Evolutionary conservation across 2,888 invertebrate genomes (phyloP).

Genomic region (Monoplex corrugatus): DNA sequence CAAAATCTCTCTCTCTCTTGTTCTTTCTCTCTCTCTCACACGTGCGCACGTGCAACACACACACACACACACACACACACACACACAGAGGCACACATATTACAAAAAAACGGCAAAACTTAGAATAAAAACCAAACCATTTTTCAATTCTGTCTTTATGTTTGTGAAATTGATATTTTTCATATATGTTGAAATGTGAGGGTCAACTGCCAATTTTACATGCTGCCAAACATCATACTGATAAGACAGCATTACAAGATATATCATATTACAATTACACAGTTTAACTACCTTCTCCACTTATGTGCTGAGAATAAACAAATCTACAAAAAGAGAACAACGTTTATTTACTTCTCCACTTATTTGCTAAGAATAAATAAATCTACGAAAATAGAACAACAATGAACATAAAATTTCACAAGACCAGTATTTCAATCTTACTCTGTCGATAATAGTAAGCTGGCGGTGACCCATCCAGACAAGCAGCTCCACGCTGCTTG

Average conservation of each 20-base stretch:
- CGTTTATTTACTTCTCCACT: no score
- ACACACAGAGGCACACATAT: neutral
- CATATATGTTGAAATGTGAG: no score
- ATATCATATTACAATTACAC: no score
- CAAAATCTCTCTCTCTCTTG: neutral
- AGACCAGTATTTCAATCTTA: constrained; percentile 49
- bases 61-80: neutral
- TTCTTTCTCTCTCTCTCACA: neutral
- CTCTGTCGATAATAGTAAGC: constrained; percentile 67
- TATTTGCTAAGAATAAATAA: no score
- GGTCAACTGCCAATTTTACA: no score
- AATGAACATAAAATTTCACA: neutral
- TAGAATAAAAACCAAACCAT: neutral
- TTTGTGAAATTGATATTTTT: no score
- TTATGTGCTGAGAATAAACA: no score
- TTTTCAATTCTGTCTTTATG: neutral
- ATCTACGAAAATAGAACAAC: neutral
- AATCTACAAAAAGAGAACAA: no score
- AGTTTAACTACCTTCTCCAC: no score
- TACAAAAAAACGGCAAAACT: neutral
- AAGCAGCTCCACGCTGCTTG: constrained; percentile 58
- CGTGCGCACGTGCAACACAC: neutral
- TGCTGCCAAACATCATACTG: no score
- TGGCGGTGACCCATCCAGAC: constrained; percentile 70
- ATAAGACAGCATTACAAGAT: no score